A percentile compares a stretch with the other conserved stretches of the same genome.
Conservation (phyloP, 2,888 invertebrate genomes). For the Tipula unca region DNA sequence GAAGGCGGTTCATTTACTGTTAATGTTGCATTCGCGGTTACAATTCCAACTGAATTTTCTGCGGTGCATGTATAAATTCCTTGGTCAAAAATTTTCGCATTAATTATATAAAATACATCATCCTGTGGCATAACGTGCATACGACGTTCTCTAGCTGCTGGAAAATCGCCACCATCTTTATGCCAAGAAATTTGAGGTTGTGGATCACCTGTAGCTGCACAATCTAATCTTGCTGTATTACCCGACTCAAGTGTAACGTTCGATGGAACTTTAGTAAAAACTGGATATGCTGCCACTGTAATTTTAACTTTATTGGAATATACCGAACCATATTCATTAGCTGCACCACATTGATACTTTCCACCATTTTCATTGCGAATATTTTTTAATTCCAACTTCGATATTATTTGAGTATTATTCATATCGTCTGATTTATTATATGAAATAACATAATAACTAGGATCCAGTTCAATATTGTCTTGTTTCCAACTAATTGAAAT, state of each 20-base stretch:
- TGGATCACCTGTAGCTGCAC: constrained; percentile 85
- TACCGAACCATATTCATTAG: constrained; percentile 80
- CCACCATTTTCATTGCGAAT: constrained; percentile 77
- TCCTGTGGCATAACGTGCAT: constrained; percentile 90
- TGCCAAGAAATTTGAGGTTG: constrained; percentile 83
- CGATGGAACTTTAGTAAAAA: constrained; percentile 72
- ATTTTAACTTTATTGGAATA: constrained; percentile 82
- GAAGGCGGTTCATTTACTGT: constrained; percentile 77
- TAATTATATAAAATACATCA: constrained; percentile 86
- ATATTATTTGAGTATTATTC: constrained; percentile 58
- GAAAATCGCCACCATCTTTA: constrained; percentile 91
- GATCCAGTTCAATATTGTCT: constrained; percentile 58
- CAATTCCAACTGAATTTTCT: constrained; percentile 78
- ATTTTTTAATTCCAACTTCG: constrained; percentile 63
- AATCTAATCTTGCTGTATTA: constrained; percentile 77
- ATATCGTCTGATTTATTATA: constrained; percentile 43
- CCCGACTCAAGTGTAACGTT: constrained; percentile 81
- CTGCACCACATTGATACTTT: constrained; percentile 86
- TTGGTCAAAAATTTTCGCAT: constrained; percentile 79
- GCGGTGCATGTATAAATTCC: constrained; percentile 93
- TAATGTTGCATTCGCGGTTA: constrained; percentile 78
- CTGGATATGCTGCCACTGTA: constrained; percentile 79
- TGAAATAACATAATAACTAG: constrained; percentile 25
- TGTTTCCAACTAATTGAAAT: constrained; percentile 83
- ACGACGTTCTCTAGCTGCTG: constrained; percentile 85